These are phyloP conservation scores for Salvelinus namaycush DNA, from an alignment of 2,113 vertebrate genomes.

Conservation along the genomic window DNA sequence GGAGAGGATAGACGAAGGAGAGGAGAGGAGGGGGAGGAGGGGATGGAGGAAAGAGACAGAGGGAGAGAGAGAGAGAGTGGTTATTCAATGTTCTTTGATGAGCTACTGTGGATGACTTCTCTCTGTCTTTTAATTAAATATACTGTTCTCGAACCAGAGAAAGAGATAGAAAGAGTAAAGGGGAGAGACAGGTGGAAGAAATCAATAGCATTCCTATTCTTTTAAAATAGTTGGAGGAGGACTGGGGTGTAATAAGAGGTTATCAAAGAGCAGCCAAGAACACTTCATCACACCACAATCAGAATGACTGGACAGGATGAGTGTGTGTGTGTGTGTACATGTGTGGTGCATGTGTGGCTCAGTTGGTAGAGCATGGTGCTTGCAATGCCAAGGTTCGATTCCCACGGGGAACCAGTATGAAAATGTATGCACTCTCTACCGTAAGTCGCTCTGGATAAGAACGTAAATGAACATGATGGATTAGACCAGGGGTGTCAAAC, in stretches of 20 bases:
- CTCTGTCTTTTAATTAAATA: no score
- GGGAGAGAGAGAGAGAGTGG: not conserved
- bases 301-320: not conserved
- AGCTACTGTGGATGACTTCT: no score
- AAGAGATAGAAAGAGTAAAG: not conserved
- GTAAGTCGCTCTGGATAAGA: no score
- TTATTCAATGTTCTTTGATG: no score
- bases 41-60: not conserved
- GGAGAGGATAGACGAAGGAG: conserved; percentile 5
- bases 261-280: not conserved
- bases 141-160: not conserved
- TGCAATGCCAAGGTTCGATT: no score
- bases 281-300: not conserved
- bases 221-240: not conserved
- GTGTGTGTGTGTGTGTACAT: not conserved
- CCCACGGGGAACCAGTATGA: no score
- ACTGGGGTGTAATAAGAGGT: not conserved
- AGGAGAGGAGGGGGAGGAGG: not conserved
- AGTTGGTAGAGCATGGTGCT: no score
- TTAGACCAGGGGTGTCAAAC: no score
- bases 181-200: not conserved
- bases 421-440: no score
- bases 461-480: no score
- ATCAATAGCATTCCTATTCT: not conserved
- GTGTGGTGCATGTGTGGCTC: no score